Evolutionary conservation across 2,888 invertebrate species (phyloP).

Genomic region (Spilosoma lubricipeda): DNA sequence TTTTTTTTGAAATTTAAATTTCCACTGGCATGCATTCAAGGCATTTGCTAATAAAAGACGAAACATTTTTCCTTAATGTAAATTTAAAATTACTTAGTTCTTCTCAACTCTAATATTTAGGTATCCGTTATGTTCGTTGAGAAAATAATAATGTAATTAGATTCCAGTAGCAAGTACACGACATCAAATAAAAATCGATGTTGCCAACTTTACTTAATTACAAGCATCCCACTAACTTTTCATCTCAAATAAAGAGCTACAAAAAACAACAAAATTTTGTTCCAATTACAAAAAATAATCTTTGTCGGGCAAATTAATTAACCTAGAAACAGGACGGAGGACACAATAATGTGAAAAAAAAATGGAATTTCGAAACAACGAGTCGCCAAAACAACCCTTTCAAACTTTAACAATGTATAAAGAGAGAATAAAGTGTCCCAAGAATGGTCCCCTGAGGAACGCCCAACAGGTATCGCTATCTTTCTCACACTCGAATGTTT

Average conservation of each 20-base stretch:
- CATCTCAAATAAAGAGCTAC: constrained; percentile 1
- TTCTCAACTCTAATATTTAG: not conserved
- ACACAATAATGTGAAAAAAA: constrained; percentile 46
- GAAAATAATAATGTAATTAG: not conserved
- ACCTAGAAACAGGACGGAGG: constrained; percentile 43
- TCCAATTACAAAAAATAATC: constrained; percentile 28
- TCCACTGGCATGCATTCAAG: not conserved
- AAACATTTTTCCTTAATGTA: not conserved
- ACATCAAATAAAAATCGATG: not conserved
- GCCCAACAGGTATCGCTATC: constrained; percentile 54
- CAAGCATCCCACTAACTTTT: constrained; percentile 10
- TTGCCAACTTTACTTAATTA: not conserved
- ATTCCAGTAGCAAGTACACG: not conserved
- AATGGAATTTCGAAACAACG: constrained; percentile 45
- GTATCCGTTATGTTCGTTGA: not conserved
- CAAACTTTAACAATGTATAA: constrained; percentile 52
- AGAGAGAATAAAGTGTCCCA: constrained; percentile 49
- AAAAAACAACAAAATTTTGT: constrained; percentile 14
- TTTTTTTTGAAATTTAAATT: too few relatives aligned
- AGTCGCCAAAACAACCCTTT: constrained; percentile 54
- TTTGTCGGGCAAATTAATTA: constrained; percentile 54
- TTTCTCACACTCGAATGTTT: constrained; percentile 32
- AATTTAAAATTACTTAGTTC: not conserved
- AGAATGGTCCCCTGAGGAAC: constrained; percentile 47
- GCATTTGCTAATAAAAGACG: not conserved